Evolutionary conservation across 2,888 invertebrate species (phyloP).

Genomic region (Dioctria rufipes): DNA sequence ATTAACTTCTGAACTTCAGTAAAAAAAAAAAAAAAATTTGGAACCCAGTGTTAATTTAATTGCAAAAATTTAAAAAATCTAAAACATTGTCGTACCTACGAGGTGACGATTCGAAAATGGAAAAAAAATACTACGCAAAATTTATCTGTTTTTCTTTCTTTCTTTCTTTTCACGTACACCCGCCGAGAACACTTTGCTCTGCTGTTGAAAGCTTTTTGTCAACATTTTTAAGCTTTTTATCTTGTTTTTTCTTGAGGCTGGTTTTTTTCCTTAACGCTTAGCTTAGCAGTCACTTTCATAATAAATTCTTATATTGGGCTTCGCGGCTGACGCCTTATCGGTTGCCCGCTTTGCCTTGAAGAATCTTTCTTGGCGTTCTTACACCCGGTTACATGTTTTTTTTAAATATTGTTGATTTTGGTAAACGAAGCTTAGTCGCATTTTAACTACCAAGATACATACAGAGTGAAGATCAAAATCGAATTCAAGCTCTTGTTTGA

Average conservation of each 20-base stretch:
- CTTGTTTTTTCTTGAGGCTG: neutral
- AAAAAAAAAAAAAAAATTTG: neutral
- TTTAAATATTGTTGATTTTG: slow-evolving; percentile 41
- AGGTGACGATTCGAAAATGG: slow-evolving; percentile 1
- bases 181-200: neutral
- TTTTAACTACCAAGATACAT: slow-evolving; percentile 4
- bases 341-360: neutral
- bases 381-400: slow-evolving; percentile 1
- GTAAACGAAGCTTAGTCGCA: slow-evolving; percentile 40
- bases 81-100: slow-evolving; percentile 26
- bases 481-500: slow-evolving; percentile 17
- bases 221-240: neutral
- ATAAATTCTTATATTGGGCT: slow-evolving; percentile 30
- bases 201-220: slow-evolving; percentile 21
- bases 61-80: neutral
- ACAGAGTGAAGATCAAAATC: slow-evolving; percentile 6
- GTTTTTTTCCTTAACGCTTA: slow-evolving; percentile 31
- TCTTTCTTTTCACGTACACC: neutral
- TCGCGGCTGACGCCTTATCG: slow-evolving; percentile 28
- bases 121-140: slow-evolving; percentile 9
- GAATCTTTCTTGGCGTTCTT: neutral
- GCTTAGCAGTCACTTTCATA: neutral
- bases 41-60: slow-evolving; percentile 5
- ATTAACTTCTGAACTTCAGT: too few species aligned
- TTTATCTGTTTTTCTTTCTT: neutral